phyloP scores from a whole-genome alignment of 64 coral and sea anemone genomes.

The Actinia equina region DNA sequence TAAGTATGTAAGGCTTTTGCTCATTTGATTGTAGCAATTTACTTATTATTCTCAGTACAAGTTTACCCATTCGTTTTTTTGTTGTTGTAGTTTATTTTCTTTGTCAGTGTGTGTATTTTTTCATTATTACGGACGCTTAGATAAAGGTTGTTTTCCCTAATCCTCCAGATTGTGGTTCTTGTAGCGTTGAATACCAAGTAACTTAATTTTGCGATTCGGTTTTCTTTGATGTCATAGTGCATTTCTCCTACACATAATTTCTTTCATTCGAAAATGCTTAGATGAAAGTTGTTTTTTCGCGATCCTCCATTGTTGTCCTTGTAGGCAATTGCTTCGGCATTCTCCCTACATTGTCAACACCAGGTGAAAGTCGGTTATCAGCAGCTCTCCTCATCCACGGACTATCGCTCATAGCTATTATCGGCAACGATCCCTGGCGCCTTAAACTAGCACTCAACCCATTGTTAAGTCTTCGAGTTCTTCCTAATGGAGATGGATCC shows the following conservation, averaged over 20 bases:
- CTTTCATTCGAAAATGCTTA: background rate
- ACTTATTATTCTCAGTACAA: background rate
- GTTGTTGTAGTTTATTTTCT: no score
- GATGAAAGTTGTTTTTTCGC: background rate
- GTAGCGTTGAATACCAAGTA: no score
- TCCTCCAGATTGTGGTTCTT: no score
- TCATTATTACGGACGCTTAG: no score
- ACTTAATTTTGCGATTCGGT: no score
- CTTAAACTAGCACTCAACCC: background rate
- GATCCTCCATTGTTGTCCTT: conserved; percentile 11
- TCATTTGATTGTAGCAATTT: background rate
- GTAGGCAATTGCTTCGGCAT: conserved; percentile 7
- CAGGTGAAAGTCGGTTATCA: background rate
- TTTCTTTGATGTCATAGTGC: no score
- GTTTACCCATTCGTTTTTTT: no score
- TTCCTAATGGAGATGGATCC: background rate
- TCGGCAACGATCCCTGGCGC: background rate
- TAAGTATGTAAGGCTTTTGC: no score
- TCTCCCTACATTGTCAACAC: background rate
- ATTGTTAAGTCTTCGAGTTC: background rate
- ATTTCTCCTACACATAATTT: background rate
- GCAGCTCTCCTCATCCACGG: conserved; percentile 1
- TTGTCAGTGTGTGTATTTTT: no score
- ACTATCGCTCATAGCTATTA: background rate
- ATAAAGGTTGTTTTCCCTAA: background rate